A percentile compares a stretch with the other conserved stretches of the same genome.
Conservation (phyloP, 2,113 vertebrate genomes). For the Phrynosoma platyrhinos region DNA sequence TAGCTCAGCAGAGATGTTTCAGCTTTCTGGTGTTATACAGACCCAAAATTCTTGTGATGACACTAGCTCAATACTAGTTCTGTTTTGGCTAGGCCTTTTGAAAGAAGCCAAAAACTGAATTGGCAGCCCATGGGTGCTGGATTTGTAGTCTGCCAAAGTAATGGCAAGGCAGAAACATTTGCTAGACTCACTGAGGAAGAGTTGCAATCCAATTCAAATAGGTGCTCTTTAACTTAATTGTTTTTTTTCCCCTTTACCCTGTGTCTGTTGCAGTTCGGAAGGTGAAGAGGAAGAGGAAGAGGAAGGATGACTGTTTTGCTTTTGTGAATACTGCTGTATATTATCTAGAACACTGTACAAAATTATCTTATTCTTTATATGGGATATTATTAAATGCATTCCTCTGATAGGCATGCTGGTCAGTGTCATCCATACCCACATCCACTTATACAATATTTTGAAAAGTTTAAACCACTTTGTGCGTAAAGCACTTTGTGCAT, state of each 20-base stretch:
- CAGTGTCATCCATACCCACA: neutral
- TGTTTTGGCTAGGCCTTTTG: too few relatives aligned
- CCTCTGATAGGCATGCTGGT: neutral
- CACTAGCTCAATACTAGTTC: neutral
- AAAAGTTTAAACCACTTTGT: neutral
- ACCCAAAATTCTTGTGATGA: neutral
- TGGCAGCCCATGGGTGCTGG: neutral
- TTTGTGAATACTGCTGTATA: constrained; percentile 1
- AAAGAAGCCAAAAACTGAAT: neutral
- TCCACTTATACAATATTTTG: neutral
- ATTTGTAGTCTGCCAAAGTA: neutral
- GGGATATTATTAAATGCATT: constrained; percentile 17
- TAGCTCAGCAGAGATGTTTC: neutral
- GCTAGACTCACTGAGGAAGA: neutral
- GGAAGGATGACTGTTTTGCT: neutral
- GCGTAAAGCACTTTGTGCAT: neutral
- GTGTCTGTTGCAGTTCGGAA: constrained; percentile 3
- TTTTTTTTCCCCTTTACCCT: neutral
- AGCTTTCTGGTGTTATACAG: neutral
- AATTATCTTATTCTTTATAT: constrained; percentile 1
- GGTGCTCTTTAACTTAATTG: neutral
- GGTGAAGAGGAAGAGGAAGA: neutral
- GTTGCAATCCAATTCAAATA: neutral
- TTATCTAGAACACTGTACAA: constrained; percentile 7
- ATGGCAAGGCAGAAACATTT: neutral